Evolutionary conservation across 1,140 invertebrate genomes (phyloP).

Genomic region (Paraescarpia echinospica): DNA sequence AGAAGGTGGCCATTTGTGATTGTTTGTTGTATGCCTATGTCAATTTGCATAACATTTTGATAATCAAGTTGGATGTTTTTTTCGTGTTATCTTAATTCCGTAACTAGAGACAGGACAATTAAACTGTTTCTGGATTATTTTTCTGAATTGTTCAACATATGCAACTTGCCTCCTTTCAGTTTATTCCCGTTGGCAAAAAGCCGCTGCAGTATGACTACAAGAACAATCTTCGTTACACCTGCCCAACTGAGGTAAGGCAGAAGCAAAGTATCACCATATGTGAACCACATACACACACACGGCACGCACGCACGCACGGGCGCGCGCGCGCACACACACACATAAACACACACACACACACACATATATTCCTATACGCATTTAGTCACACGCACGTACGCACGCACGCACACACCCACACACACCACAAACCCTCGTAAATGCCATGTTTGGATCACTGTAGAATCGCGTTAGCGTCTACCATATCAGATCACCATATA

Average conservation of each 20-base stretch:
- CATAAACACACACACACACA: too few species aligned
- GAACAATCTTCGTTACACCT: neutral
- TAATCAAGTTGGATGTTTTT: neutral
- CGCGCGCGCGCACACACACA: too few species aligned
- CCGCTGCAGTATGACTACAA: constrained; percentile 10
- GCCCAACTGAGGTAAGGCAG: neutral
- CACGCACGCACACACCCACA: too few species aligned
- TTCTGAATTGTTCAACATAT: neutral
- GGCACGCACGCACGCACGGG: too few species aligned
- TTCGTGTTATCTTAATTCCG: neutral
- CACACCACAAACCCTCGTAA: too few species aligned
- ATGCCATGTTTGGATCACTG: too few species aligned
- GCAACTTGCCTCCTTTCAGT: constrained; percentile 6
- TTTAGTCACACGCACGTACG: too few species aligned
- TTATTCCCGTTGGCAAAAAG: constrained; percentile 19
- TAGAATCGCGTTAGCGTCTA: too few species aligned
- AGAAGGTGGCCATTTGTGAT: neutral
- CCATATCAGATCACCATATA: too few species aligned
- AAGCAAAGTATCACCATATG: neutral
- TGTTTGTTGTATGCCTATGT: neutral
- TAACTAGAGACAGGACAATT: neutral
- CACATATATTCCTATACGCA: too few species aligned
- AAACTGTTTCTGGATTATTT: neutral
- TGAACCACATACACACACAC: too few species aligned
- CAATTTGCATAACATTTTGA: neutral